A percentile compares a stretch with the other conserved stretches of the same genome.
Evolutionary conservation across 2,888 invertebrate genomes (phyloP).

Genomic region (Leucoma salicis): DNA sequence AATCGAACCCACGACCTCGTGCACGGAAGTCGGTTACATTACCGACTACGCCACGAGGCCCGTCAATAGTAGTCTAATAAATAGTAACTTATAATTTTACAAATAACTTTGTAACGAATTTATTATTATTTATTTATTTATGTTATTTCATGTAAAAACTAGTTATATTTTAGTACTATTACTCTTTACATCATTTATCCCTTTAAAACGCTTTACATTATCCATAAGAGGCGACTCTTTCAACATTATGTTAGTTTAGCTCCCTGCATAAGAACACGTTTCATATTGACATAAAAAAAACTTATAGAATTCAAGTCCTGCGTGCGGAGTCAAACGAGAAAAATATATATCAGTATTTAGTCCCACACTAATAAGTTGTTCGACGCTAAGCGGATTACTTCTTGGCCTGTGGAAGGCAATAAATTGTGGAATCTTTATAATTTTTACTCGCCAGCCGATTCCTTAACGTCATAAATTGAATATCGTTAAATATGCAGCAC

Average conservation of each 20-base stretch:
- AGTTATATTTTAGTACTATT: too few species aligned
- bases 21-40: too few species aligned
- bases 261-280: conserved; percentile 15
- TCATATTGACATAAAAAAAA: conserved; percentile 22
- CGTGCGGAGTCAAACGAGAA: conserved; percentile 53
- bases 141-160: too few species aligned
- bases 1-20: too few species aligned
- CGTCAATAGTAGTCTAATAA: too few species aligned
- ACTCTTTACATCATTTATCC: too few species aligned
- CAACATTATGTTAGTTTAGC: conserved; percentile 17
- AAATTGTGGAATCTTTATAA: conserved; percentile 81
- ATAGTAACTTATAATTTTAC: too few species aligned
- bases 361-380: conserved; percentile 76
- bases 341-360: conserved; percentile 79
- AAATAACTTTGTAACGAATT: too few species aligned
- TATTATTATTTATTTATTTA: too few species aligned
- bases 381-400: conserved; percentile 74
- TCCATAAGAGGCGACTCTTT: background rate
- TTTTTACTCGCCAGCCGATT: conserved; percentile 69
- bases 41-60: too few species aligned
- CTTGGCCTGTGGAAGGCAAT: conserved; percentile 51
- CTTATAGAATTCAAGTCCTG: conserved; percentile 27
- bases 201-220: too few species aligned
- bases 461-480: conserved; percentile 76
- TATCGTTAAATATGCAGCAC: conserved; percentile 70